Evolutionary conservation across 2,113 vertebrate species (phyloP).

Genomic region (Hoplias malabaricus): DNA sequence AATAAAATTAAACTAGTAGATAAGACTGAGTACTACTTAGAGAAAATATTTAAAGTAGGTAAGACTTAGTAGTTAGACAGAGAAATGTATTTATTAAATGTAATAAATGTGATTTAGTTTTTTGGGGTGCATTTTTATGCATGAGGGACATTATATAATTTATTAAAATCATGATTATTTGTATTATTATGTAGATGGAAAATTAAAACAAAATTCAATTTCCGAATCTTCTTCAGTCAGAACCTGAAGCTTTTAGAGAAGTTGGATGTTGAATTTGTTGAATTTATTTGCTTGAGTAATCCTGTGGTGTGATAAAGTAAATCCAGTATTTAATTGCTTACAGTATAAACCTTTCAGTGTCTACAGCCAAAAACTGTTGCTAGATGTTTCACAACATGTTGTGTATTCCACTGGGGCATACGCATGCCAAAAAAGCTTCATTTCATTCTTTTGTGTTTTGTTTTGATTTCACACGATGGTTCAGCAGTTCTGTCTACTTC

Average conservation of each 20-base stretch:
- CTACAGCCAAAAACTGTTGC: constrained; percentile 26
- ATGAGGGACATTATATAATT: no score
- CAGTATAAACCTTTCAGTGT: constrained; percentile 26
- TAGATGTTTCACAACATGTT: constrained; percentile 48
- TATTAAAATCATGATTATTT: no score
- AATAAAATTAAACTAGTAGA: no score
- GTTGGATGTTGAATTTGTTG: constrained; percentile 38
- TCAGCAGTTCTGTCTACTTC: constrained; percentile 2
- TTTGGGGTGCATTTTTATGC: no score
- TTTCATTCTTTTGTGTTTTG: not conserved
- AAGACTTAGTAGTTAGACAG: no score
- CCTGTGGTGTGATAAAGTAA: constrained; percentile 47
- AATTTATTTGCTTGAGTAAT: constrained; percentile 49
- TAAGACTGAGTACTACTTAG: no score
- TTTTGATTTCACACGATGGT: constrained; percentile 5
- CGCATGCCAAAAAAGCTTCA: constrained; percentile 22
- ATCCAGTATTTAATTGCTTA: constrained; percentile 42
- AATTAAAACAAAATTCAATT: no score
- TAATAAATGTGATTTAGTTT: no score
- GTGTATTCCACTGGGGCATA: constrained; percentile 36
- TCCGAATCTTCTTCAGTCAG: not conserved
- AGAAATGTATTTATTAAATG: no score
- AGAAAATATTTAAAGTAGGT: no score
- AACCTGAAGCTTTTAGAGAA: not conserved
- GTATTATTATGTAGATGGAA: no score